Conservation (phyloP, 2,113 vertebrate species). For the Pagrus major region DNA sequence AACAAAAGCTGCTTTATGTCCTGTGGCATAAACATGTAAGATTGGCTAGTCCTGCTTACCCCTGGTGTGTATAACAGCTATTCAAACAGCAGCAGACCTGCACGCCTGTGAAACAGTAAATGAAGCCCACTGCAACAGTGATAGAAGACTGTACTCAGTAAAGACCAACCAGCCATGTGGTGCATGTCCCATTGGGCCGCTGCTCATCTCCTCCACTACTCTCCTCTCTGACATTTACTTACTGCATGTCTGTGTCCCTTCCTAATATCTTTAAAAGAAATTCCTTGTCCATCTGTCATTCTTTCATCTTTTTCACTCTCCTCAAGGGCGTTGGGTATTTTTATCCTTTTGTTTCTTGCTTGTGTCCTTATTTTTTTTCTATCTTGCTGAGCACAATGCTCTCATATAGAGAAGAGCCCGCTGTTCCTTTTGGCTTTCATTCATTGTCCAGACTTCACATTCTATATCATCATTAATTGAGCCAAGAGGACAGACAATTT, state of each 20-base stretch:
- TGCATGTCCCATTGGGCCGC: constrained; percentile 47
- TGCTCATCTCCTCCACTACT: constrained; percentile 51
- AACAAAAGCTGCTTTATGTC: constrained; percentile 16
- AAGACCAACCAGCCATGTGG: constrained; percentile 41
- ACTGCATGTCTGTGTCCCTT: constrained; percentile 57
- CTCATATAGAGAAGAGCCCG: constrained; percentile 10
- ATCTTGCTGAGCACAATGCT: constrained; percentile 11
- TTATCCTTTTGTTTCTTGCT: constrained; percentile 55
- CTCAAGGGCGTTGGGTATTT: constrained; percentile 69
- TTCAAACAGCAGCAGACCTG: constrained; percentile 26
- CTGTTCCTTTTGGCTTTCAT: constrained; percentile 23
- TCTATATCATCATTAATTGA: constrained; percentile 23
- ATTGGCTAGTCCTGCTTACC: not conserved
- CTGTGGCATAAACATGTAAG: constrained; percentile 17
- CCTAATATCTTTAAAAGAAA: constrained; percentile 75
- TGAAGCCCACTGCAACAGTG: constrained; percentile 34
- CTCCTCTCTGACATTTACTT: constrained; percentile 74
- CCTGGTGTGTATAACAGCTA: constrained; percentile 15
- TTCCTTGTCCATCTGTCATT: constrained; percentile 75
- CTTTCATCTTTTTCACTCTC: constrained; percentile 66
- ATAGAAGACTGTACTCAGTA: constrained; percentile 34
- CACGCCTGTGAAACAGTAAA: constrained; percentile 47
- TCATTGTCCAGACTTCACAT: constrained; percentile 9
- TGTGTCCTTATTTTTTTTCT: constrained; percentile 26
- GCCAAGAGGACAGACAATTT: not conserved